Conservation (phyloP, 1,140 invertebrate species). For the Apis cerana region DNA sequence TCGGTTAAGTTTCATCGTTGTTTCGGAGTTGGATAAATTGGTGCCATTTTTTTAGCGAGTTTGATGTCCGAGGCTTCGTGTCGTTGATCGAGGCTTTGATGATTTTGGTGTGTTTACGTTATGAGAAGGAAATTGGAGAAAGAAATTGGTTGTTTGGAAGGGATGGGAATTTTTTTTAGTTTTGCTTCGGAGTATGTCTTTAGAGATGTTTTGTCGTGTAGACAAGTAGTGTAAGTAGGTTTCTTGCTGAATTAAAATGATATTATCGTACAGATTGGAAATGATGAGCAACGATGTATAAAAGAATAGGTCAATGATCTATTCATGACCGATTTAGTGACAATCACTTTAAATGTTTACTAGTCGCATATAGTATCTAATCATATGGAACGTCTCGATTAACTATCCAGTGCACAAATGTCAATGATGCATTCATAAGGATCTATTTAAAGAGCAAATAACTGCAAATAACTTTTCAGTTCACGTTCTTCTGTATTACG, state of each 20-base stretch:
- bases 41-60: not conserved
- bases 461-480: too few relatives aligned
- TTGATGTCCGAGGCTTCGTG: too few relatives aligned
- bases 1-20: not conserved
- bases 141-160: too few relatives aligned
- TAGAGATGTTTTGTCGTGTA: too few relatives aligned
- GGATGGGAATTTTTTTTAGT: too few relatives aligned
- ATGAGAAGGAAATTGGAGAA: too few relatives aligned
- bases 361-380: not conserved
- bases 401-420: not conserved
- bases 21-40: not conserved
- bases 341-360: constrained; percentile 3
- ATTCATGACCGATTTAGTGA: constrained; percentile 12
- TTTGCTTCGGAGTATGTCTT: too few relatives aligned
- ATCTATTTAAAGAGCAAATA: not conserved
- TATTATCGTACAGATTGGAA: not conserved
- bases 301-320: constrained; percentile 22
- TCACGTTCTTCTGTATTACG: too few relatives aligned
- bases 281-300: not conserved
- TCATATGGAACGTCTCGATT: constrained; percentile 8
- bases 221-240: not conserved
- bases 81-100: not conserved
- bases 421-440: not conserved
- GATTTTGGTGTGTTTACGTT: too few relatives aligned
- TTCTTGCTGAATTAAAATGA: not conserved